Conservation (phyloP, 2,888 invertebrate species). For the Merodon equestris region DNA sequence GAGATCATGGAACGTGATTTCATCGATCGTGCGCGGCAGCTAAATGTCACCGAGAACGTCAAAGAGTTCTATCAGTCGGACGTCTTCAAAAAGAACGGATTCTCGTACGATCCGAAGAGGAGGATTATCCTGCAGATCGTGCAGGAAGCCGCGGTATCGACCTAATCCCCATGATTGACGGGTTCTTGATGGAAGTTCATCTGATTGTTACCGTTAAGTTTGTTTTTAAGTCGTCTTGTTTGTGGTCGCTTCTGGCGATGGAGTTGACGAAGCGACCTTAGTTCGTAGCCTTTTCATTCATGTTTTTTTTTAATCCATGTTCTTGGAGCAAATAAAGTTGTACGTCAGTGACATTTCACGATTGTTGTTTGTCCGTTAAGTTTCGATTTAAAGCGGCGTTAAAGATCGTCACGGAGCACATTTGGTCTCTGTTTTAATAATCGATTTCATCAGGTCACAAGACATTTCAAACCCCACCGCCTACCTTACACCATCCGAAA, state of each 20-base stretch:
- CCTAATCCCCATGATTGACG: neutral
- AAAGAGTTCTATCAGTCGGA: conserved; percentile 95
- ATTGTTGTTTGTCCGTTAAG: too few species aligned
- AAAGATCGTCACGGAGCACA: too few species aligned
- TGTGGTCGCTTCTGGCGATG: too few species aligned
- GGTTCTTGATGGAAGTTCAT: conserved; percentile 1
- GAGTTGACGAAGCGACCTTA: too few species aligned
- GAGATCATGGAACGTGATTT: conserved; percentile 92
- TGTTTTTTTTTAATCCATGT: conserved; percentile 15
- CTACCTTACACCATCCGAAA: too few species aligned
- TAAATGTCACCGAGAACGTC: conserved; percentile 90
- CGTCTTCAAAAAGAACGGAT: conserved; percentile 93
- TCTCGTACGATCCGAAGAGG: conserved; percentile 89
- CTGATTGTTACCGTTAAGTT: conserved; percentile 25
- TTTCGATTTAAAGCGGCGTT: too few species aligned
- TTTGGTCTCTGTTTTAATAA: too few species aligned
- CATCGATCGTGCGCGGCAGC: conserved; percentile 92
- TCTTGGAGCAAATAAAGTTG: conserved; percentile 33
- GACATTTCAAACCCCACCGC: too few species aligned
- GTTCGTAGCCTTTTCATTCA: too few species aligned
- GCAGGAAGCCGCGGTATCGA: conserved; percentile 80
- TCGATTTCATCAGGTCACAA: too few species aligned
- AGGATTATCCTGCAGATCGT: conserved; percentile 92
- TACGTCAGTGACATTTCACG: neutral
- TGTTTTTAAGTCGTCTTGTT: neutral